phyloP scores from a whole-genome alignment of 2,113 vertebrate genomes.

The Ochotona curzoniae region DNA sequence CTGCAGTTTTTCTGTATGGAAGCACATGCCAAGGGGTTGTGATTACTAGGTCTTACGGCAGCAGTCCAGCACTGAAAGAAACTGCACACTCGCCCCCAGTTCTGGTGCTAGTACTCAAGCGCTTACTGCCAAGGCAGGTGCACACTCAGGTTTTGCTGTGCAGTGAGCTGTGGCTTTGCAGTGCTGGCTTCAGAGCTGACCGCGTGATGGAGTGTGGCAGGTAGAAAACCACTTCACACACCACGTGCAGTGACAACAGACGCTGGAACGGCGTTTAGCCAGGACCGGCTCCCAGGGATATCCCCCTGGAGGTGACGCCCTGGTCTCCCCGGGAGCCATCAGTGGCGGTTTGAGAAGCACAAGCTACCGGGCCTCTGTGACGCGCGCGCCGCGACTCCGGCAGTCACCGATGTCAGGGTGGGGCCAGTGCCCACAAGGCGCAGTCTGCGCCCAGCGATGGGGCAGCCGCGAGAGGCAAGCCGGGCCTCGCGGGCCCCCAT shows the following conservation, averaged over 20 bases:
- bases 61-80: not conserved
- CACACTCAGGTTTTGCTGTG: rapidly evolving
- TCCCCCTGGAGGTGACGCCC: too few species aligned
- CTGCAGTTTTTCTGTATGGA: not conserved
- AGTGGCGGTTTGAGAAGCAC: too few species aligned
- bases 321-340: too few species aligned
- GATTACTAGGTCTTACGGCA: not conserved
- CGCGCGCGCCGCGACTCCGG: not conserved
- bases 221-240: not conserved
- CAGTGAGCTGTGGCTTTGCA: not conserved
- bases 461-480: not conserved
- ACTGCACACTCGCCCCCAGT: not conserved
- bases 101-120: not conserved
- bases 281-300: not conserved
- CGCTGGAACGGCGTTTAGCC: too few species aligned
- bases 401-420: not conserved
- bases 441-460: conserved; percentile 54
- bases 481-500: conserved; percentile 32
- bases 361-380: conserved; percentile 46
- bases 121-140: not conserved
- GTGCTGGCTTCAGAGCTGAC: not conserved
- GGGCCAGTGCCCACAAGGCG: rapidly evolving
- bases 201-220: not conserved
- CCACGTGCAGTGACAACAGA: not conserved
- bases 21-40: not conserved